Percentiles rank a stretch among this genome's conserved stretches.
phyloP scores from a whole-genome alignment of 2,113 vertebrate genomes.

The Zingel zingel region DNA sequence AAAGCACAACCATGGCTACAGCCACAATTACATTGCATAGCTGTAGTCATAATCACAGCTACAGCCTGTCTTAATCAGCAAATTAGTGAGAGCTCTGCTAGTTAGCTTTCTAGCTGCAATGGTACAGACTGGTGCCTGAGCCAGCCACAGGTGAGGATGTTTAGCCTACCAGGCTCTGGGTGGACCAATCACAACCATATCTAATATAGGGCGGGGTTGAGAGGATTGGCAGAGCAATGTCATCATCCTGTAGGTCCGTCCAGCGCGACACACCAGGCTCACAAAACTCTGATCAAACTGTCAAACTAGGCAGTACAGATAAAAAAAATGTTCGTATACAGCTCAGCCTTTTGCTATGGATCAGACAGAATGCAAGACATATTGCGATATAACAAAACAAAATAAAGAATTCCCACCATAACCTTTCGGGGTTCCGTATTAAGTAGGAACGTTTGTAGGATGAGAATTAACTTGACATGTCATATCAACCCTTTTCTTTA shows the following conservation, averaged over 20 bases:
- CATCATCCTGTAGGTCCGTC: no score
- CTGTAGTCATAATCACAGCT: not conserved
- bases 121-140: not conserved
- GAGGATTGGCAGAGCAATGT: no score
- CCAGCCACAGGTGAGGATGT: not conserved
- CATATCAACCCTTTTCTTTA: conserved; percentile 8
- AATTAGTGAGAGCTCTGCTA: not conserved
- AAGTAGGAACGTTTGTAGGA: conserved; percentile 1
- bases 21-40: not conserved
- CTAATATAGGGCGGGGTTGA: no score
- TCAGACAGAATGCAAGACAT: not conserved
- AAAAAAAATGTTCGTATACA: no score
- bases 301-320: no score
- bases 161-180: no score
- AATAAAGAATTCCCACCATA: not conserved
- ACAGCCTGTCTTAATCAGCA: not conserved
- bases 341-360: not conserved
- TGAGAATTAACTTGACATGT: conserved; percentile 15
- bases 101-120: not conserved
- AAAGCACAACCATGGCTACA: not conserved
- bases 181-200: no score
- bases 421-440: not conserved
- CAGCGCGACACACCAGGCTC: no score
- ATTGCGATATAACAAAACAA: not conserved
- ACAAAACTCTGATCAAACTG: no score